A percentile compares a stretch with the other conserved stretches of the same genome.
Conservation (phyloP, 2,113 vertebrate genomes). For the Smithornis capensis region DNA sequence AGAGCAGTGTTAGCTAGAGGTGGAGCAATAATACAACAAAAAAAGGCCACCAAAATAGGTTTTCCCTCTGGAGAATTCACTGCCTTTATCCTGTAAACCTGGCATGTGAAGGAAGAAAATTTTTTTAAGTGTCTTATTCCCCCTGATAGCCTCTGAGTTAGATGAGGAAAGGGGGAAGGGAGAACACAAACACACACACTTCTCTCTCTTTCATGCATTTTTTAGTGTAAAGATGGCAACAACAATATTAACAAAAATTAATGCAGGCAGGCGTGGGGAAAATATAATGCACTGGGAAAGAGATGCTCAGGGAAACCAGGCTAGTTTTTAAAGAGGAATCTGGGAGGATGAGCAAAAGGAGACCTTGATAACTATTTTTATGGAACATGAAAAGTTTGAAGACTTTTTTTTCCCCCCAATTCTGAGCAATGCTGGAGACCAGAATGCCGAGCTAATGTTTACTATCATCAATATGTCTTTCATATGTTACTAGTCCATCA, state of each 20-base stretch:
- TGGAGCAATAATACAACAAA: background rate
- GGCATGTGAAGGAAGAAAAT: background rate
- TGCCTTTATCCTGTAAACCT: background rate
- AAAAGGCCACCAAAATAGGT: background rate
- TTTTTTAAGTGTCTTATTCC: background rate
- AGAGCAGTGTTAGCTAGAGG: background rate
- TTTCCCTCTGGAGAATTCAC: background rate
- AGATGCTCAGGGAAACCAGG: background rate
- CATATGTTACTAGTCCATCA: conserved; percentile 41
- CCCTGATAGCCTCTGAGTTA: background rate
- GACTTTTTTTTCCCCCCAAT: background rate
- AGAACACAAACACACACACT: background rate
- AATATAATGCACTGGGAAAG: background rate
- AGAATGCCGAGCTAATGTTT: conserved; percentile 29
- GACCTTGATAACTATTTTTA: conserved; percentile 22
- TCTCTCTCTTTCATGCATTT: conserved; percentile 6
- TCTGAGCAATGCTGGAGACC: background rate
- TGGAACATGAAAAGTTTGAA: background rate
- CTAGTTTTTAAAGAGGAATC: background rate
- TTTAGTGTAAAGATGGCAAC: conserved; percentile 8
- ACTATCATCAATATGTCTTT: conserved; percentile 15
- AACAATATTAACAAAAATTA: conserved; percentile 29
- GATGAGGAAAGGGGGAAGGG: background rate
- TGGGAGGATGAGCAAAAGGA: background rate
- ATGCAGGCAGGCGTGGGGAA: background rate